Conservation (phyloP, 2,888 invertebrate species). For the Syrista parreyssii region DNA sequence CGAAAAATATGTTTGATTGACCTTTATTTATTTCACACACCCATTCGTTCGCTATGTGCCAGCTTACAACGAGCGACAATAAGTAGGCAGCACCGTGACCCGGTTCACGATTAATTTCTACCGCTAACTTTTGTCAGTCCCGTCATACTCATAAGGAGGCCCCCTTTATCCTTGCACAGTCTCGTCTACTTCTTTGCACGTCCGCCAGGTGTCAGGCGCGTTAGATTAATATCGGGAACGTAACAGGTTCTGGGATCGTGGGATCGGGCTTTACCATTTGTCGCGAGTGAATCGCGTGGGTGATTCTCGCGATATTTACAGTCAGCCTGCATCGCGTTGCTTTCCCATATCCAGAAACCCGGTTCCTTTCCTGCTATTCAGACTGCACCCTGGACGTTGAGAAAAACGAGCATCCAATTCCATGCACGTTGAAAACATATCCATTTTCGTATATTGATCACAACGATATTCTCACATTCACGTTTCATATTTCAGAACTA, state of each 20-base stretch:
- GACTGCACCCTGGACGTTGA: background rate
- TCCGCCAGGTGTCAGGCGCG: conserved; percentile 4
- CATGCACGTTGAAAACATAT: background rate
- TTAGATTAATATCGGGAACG: conserved; percentile 42
- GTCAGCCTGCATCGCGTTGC: conserved; percentile 40
- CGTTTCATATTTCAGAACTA: background rate
- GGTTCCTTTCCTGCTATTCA: conserved; percentile 27
- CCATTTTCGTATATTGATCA: background rate
- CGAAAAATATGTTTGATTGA: background rate
- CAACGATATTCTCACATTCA: background rate
- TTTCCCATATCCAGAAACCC: conserved; percentile 63
- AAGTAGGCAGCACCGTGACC: background rate
- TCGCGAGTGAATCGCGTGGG: conserved; percentile 36
- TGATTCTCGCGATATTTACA: conserved; percentile 31
- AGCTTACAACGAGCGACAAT: background rate
- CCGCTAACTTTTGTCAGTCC: background rate
- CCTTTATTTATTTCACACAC: background rate
- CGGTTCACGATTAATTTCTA: background rate
- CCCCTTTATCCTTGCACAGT: background rate
- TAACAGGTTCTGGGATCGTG: conserved; percentile 51
- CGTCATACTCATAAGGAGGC: background rate
- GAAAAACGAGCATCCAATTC: background rate
- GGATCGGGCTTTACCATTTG: conserved; percentile 17
- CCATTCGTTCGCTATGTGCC: background rate
- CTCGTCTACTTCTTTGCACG: conserved; percentile 28